Conservation (phyloP, 2,888 invertebrate species). For the Temnothorax ravouxi region DNA sequence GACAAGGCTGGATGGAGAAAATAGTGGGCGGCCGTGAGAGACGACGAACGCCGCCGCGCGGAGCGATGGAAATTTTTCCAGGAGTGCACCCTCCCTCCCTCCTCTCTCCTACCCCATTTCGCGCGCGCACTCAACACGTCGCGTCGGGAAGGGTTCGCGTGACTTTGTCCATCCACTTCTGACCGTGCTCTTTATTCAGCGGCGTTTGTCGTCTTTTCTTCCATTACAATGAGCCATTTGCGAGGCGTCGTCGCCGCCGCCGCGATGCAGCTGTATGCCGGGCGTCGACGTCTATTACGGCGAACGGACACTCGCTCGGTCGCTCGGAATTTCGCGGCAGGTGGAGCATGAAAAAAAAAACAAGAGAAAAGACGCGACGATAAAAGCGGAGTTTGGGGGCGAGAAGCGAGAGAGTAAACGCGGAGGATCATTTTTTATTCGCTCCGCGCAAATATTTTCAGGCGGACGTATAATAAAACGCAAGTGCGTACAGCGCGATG, state of each 20-base stretch:
- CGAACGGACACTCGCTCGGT: slow-evolving; percentile 59
- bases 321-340: slow-evolving; percentile 61
- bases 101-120: neutral
- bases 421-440: slow-evolving; percentile 48
- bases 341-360: slow-evolving; percentile 39
- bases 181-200: slow-evolving; percentile 49
- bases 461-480: slow-evolving; percentile 50
- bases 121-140: neutral
- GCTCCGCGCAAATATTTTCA: slow-evolving; percentile 46
- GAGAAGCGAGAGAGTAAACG: slow-evolving; percentile 16
- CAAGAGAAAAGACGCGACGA: neutral
- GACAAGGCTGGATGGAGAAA: slow-evolving; percentile 9
- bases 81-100: slow-evolving; percentile 29
- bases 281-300: slow-evolving; percentile 63
- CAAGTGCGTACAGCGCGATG: slow-evolving; percentile 20
- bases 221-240: slow-evolving; percentile 74
- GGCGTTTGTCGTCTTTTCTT: slow-evolving; percentile 58
- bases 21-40: slow-evolving; percentile 6
- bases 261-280: slow-evolving; percentile 46
- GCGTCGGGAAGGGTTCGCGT: slow-evolving; percentile 51
- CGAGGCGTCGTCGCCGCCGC: slow-evolving; percentile 54
- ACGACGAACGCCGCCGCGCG: neutral
- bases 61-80: slow-evolving; percentile 54
- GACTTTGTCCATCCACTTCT: slow-evolving; percentile 44
- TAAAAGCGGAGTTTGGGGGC: slow-evolving; percentile 10